Evolutionary conservation across 1,140 invertebrate genomes (phyloP), one percentile per base, ranked within the genome.

Genomic region (Phenacoccus solenopsis): DNA sequence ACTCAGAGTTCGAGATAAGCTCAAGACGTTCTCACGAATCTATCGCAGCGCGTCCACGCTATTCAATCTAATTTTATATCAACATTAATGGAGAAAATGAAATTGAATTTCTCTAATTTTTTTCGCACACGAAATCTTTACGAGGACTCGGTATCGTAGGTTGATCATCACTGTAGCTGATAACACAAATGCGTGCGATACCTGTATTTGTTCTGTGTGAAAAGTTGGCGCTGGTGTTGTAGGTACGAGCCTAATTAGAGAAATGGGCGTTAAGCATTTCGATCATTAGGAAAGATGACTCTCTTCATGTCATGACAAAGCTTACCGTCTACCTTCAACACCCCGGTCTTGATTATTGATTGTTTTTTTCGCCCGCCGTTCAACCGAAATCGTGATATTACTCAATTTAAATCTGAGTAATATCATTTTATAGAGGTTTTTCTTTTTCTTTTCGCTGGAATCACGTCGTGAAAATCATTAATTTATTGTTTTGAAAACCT

Each of bases 191-290:
- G 59, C 59, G 59, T 64, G 59, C 59, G 59, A 64, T 64, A 64
- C 59, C 59, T 25, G 59, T 64, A 64, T 64, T 24, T 64, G 59
- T 64, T 64, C 25, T 64, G 20, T 64, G 59, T 64, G 59, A 64
- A 64, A 64, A 25, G 21, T 64, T 10, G 59, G 25, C 38, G 3
- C 5, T 13, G 38, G 25, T 64, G 59, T 64, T 64, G 59, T 64
- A 64, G 21, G 22, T 27, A 64, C 59, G 59, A 64, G 59, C 59
- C 59, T 64, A 64, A 64, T 64, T 64, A 64, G 59, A 64, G 59
- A 64, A 64, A 64, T 64, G 59, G 59, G 59, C 59, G 59, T 64
- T 64, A 64, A 64, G 59, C 59, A 27, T 64, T 64, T 27, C 21
- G 25, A 25, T 64, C 59, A 64, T 64, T 27, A 27, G 25, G 59